Evolutionary conservation across 2,888 invertebrate genomes (phyloP).

Genomic region (Physocephala rufipes): DNA sequence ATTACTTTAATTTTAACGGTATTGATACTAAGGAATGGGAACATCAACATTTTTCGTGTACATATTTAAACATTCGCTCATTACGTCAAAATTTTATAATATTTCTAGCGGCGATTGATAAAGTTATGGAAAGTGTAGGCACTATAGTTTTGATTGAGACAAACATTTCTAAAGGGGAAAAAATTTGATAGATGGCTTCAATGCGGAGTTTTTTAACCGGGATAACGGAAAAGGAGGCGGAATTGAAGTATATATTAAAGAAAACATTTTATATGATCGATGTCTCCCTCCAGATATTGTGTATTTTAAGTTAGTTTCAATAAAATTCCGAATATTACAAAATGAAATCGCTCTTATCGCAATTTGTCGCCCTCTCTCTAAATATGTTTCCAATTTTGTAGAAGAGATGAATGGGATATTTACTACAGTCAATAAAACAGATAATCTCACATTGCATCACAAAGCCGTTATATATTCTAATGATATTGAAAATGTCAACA

Average conservation of each 20-base stretch:
- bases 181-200: slow-evolving; percentile 4
- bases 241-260: background rate
- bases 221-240: slow-evolving; percentile 11
- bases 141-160: slow-evolving; percentile 1
- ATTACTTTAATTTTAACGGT: too few species aligned
- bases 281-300: too few species aligned
- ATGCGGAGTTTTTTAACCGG: slow-evolving; percentile 6
- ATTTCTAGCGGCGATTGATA: too few species aligned
- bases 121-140: too few species aligned
- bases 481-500: slow-evolving; percentile 16
- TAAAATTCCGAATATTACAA: too few species aligned
- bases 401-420: slow-evolving; percentile 6
- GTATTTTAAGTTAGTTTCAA: too few species aligned
- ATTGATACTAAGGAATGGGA: too few species aligned
- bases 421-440: slow-evolving; percentile 18
- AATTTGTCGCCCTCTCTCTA: slow-evolving; percentile 2
- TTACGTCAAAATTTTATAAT: too few species aligned
- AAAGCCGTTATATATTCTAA: slow-evolving; percentile 8
- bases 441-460: background rate
- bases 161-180: slow-evolving; percentile 9
- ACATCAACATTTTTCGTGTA: background rate
- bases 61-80: too few species aligned
- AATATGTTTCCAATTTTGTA: slow-evolving; percentile 9
- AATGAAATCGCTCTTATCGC: background rate
- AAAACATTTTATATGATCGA: too few species aligned